Evolutionary conservation across 2,888 invertebrate genomes (phyloP), one percentile per base, ranked within the genome.

Genomic region (Crepidodera aurea): DNA sequence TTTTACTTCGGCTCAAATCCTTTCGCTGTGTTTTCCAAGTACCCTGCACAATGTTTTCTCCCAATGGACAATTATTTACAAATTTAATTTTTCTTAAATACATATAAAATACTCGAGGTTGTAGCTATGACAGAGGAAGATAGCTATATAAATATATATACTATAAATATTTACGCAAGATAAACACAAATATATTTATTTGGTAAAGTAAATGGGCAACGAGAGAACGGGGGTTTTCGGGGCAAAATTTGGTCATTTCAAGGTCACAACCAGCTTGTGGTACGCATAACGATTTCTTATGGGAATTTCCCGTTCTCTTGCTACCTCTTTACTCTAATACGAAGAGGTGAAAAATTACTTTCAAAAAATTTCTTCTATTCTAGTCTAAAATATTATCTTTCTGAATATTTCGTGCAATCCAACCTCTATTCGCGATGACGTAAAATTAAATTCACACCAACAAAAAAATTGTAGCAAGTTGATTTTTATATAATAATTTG

Each of bases 171-270:
- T 42, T 40, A 56, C 19, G 15, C 16, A 48, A 48, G 27, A 12
- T 32, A 22, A 50, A 63, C 62, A 60, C 63, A 60, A 56, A 63
- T 63, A 60, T 56, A 63, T 63, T 63, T 46, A 56, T 22, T n/a
- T n/a, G n/a, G n/a, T n/a, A n/a, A n/a, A n/a, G n/a, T n/a, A n/a
- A n/a, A n/a, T n/a, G n/a, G n/a, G n/a, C n/a, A n/a, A n/a, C n/a
- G n/a, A n/a, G n/a, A n/a, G n/a, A n/a, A n/a, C n/a, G n/a, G n/a
- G n/a, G n/a, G n/a, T n/a, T n/a, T n/a, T n/a, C n/a, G n/a, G n/a
- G n/a, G n/a, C n/a, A n/a, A n/a, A n/a, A n/a, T n/a, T n/a, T n/a
- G n/a, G n/a, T n/a, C n/a, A n/a, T n/a, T n/a, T n/a, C n/a, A n/a
- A n/a, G n/a, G n/a, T n/a, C n/a, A n/a, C n/a, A n/a, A n/a, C n/a